Evolutionary conservation across 2,888 invertebrate genomes (phyloP).

Genomic region (Synergus gifuensis): DNA sequence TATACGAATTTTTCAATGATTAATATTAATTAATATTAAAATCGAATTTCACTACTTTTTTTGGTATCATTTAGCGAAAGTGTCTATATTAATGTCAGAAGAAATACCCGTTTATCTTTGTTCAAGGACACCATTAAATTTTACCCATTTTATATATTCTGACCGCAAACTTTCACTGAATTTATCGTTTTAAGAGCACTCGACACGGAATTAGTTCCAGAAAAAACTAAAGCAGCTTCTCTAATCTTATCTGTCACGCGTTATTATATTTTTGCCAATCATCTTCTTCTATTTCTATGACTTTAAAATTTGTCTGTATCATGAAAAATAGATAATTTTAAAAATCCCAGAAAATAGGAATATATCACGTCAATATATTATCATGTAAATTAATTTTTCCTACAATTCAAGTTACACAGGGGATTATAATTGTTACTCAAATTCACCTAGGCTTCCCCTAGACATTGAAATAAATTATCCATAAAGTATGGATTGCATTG

Average conservation of each 20-base stretch:
- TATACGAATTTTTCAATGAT: too few relatives aligned
- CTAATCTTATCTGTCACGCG: not conserved
- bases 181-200: not conserved
- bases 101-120: not conserved
- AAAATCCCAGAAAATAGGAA: too few relatives aligned
- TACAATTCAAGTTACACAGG: not conserved
- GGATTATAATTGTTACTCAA: not conserved
- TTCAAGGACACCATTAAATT: not conserved
- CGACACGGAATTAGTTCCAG: not conserved
- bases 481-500: conserved; percentile 26
- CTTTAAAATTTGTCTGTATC: too few relatives aligned
- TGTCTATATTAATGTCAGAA: not conserved
- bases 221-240: not conserved
- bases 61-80: too few relatives aligned
- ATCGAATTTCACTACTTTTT: too few relatives aligned
- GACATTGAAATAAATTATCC: conserved; percentile 34
- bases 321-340: too few relatives aligned
- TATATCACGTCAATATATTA: too few relatives aligned
- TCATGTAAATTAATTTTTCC: not conserved
- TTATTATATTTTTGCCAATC: not conserved
- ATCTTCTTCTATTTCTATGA: not conserved
- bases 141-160: not conserved
- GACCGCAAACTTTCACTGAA: not conserved
- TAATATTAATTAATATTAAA: too few relatives aligned
- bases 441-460: not conserved